phyloP scores from a whole-genome alignment of 1,140 invertebrate genomes.

The Ostrea edulis region DNA sequence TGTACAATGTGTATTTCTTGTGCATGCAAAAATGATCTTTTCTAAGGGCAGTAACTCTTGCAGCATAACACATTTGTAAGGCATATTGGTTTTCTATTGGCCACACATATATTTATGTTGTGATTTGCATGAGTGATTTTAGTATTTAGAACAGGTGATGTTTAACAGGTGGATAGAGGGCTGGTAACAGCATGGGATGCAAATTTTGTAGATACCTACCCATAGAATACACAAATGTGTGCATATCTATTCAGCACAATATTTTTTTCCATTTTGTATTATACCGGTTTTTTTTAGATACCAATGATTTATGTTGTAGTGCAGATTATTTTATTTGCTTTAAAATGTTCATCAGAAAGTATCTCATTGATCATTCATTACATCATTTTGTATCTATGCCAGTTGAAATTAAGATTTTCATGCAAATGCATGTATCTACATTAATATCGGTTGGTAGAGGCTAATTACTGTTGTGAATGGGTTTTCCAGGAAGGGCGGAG shows the following conservation, averaged over 20 bases:
- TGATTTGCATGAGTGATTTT: constrained; percentile 34
- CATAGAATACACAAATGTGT: constrained; percentile 4
- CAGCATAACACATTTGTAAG: background rate
- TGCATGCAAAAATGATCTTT: constrained; percentile 19
- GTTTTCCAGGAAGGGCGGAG: constrained; percentile 74
- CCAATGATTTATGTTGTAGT: background rate
- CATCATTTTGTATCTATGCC: background rate
- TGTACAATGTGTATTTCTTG: background rate
- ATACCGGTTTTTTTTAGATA: background rate
- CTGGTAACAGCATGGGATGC: constrained; percentile 8
- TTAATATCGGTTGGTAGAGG: background rate
- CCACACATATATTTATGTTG: constrained; percentile 2
- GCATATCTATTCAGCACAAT: constrained; percentile 1
- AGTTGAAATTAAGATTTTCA: background rate
- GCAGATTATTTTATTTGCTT: background rate
- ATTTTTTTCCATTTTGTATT: background rate
- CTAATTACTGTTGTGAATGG: background rate
- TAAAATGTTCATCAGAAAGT: background rate
- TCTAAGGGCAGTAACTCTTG: constrained; percentile 29
- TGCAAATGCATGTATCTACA: background rate
- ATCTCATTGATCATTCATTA: background rate
- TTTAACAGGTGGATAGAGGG: background rate
- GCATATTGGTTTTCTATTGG: constrained; percentile 2
- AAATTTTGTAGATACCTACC: background rate
- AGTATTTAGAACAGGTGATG: constrained; percentile 19